A percentile compares a stretch with the other conserved stretches of the same genome.
Conservation (phyloP, 2,113 vertebrate species). For the Aspidoscelis tigris region DNA sequence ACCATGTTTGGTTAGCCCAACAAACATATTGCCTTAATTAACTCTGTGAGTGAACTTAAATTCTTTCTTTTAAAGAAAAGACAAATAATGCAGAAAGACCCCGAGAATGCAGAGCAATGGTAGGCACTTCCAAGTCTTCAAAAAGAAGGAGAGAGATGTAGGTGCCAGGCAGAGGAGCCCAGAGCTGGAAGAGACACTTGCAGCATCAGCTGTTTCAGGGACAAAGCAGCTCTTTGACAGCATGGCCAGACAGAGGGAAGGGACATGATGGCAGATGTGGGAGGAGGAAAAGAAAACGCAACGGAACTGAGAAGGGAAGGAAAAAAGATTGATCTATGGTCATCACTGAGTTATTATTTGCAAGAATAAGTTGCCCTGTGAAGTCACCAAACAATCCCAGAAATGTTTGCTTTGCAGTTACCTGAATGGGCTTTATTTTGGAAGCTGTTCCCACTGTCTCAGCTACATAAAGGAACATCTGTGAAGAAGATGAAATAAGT, state of each 20-base stretch:
- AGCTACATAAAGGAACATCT: constrained; percentile 63
- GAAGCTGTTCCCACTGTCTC: constrained; percentile 63
- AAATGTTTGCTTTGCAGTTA: constrained; percentile 15
- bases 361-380: no score
- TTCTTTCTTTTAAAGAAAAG: not conserved
- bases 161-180: constrained; percentile 28
- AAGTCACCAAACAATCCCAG: no score
- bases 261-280: not conserved
- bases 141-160: constrained; percentile 19
- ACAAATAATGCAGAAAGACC: not conserved
- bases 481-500: constrained; percentile 11
- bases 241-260: not conserved
- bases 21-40: no score
- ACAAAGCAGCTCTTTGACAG: constrained; percentile 23
- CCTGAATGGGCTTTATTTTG: constrained; percentile 66
- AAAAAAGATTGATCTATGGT: not conserved
- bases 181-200: not conserved
- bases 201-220: not conserved
- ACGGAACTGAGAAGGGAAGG: constrained; percentile 30
- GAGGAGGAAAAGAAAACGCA: not conserved
- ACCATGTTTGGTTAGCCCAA: no score
- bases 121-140: not conserved
- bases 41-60: no score
- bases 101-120: not conserved
- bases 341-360: not conserved